Evolutionary conservation across 2,113 vertebrate genomes (phyloP), one percentile per base, ranked within the genome.

Genomic region (Orientallactaga bullata): DNA sequence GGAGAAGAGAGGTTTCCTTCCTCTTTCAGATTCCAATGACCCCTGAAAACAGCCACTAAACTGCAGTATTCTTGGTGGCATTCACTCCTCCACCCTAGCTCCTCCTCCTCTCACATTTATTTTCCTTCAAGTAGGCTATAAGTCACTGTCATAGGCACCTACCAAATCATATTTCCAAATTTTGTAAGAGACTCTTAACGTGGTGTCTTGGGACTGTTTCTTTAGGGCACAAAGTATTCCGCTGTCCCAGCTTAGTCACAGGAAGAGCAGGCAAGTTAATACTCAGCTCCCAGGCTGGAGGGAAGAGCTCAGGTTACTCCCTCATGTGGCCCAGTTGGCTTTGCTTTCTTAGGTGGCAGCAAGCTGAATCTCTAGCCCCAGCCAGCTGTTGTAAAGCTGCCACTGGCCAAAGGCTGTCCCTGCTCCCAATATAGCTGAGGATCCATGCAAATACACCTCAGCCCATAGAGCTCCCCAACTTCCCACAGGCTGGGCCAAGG

Each of bases 251-350:
- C 72, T 39, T 1, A 77, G 91, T 76, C 35, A 26, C 16, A 0
- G 10, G 21, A 13, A 73, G 18, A 24, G 78, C 23, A n/a, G 8
- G 69, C 72, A 69, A 76, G 85, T 17, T 39, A 77, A 69, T 72
- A 68, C 18, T 72, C 15, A 47, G 88, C 85, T 95, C 51, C 8
- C 28, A 63, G 93, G 72, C 51, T 82, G 74, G 66, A 83, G 88
- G 20, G 11, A 17, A 90, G 32, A 65, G 72, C 81, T 96, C 93
- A 35, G 82, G 37, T 94, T 94, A 89, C 92, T 79, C 63, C 37
- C 92, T 83, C 92, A 81, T 73, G 90, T 81, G 80, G 91, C 92
- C 92, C 68, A 89, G 68, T 39, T 96, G 96, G 94, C 90, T 77
- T 24, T 55, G 68, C 73, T 89, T 78, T 58, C 88, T 42, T 88